These are phyloP conservation scores for Fissipunctia ypsillon DNA, from an alignment of 2,888 invertebrate genomes.

Conservation along the genomic window DNA sequence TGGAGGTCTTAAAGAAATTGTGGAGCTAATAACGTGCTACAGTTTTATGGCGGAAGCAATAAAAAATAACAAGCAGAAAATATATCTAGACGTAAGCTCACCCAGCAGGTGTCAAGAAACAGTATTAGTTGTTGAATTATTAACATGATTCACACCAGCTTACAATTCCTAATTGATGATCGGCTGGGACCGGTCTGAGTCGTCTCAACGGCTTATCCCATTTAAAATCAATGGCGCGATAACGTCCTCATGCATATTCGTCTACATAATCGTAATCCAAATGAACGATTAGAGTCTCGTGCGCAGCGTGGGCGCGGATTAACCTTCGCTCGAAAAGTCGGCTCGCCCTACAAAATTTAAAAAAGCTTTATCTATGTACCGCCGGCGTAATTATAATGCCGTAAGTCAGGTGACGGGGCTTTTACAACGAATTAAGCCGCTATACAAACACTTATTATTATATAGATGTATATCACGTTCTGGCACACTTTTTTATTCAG, in stretches of 20 bases:
- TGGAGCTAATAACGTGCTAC: constrained; percentile 54
- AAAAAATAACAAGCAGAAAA: constrained; percentile 63
- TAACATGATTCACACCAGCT: constrained; percentile 63
- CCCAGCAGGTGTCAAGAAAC: constrained; percentile 55
- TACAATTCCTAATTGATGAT: constrained; percentile 67
- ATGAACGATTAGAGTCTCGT: constrained; percentile 85
- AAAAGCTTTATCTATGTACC: constrained; percentile 79
- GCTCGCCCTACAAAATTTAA: constrained; percentile 73
- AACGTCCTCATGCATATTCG: constrained; percentile 85
- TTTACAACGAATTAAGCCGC: constrained; percentile 75
- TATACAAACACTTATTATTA: constrained; percentile 71
- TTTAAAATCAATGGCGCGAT: constrained; percentile 85
- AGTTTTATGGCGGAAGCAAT: constrained; percentile 57
- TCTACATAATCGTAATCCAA: constrained; percentile 85
- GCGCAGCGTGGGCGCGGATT: constrained; percentile 84
- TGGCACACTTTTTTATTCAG: constrained; percentile 60
- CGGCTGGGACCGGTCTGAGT: constrained; percentile 57
- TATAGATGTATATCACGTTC: constrained; percentile 71
- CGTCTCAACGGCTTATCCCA: constrained; percentile 81
- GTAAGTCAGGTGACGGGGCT: constrained; percentile 80
- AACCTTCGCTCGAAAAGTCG: constrained; percentile 73
- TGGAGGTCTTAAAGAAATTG: constrained; percentile 47
- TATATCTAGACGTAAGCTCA: constrained; percentile 31
- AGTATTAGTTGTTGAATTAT: constrained; percentile 60
- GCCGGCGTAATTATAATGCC: constrained; percentile 83